Evolutionary conservation across 2,113 vertebrate genomes (phyloP), one percentile per base, ranked within the genome.

Genomic region (Coregonus clupeaformis): DNA sequence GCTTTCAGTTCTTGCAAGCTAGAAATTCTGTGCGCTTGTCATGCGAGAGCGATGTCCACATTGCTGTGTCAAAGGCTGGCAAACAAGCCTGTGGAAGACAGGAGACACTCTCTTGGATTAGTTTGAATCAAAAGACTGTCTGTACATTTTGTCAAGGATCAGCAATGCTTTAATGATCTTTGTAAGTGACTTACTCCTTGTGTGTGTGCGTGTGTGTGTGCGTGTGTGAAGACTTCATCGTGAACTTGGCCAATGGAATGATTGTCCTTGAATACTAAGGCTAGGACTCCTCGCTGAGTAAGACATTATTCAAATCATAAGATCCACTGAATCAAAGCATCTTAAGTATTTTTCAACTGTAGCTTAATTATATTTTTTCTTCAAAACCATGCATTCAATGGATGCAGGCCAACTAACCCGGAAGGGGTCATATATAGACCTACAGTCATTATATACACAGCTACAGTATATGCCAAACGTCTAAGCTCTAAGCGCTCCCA

Each of bases 111-210:
- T 63, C 18, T 47, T 36, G 62, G 49, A 71, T 71, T 81, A 20
- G 45, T 64, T 76, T 69, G 18, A 75, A 60, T 79, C 18, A 49
- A 72, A 64, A 68, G 52, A 27, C 29, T 73, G 76, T 72, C 27
- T 62, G 47, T 67, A 72, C 52, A 73, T 73, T 63, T 55, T 74
- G 57, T 69, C 24, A 14, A 12, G 20, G 60, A 76, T 73, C 67
- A 55, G 55, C 47, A 36, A 63, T 16, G 60, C 6, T n/a, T 59
- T 24, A 65, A 66, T 75, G 63, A 49, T 49, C 71, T 29, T 20
- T 57, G 36, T 74, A 24, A 79, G 69, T 52, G 14, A 22, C 42
- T 71, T 71, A 73, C 27, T 63, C 18, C 55, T 22, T 16, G 22
- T 47, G 30, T 47, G 47, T 57, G 47, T 62, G 29, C 36, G 65